Base-by-base conservation (phyloP, 2,797 vertebrate species). In the Sebastes kiyomatsui region DNA sequence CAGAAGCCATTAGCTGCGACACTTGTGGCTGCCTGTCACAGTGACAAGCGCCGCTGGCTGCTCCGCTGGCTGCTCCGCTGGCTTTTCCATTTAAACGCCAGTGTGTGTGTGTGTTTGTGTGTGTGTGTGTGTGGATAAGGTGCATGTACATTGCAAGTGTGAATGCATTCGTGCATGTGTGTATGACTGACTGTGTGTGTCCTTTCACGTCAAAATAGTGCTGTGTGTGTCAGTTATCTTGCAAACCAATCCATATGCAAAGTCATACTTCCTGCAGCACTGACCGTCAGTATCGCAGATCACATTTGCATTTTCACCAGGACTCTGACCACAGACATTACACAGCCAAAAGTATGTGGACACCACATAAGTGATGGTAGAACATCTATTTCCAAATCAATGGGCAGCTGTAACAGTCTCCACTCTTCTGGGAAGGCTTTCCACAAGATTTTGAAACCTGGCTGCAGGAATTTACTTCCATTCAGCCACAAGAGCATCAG, bases 1-100 rank as follows among this genome's bases (percentile, higher is more conserved):
- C 79, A 81, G 52, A 68, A 35, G 38, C 75, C 35, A 74, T 85
- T 77, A 83, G 67, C 49, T 46, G 61, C 84, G 82, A 81, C 56
- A 80, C 67, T 81, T 73, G 74, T 58, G 69, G 77, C 77, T 77
- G 28, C 68, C 33, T 8, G 13, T 82, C 72, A 73, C 32, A 61
- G 49, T 70, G 72, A 75, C 79, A 70, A 9, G 49, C 4, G 27
- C 77, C 5, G 10, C 52, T 8, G 46, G 79, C 77, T 62, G 54
- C 79, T 72, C 77, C 5, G 10, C 52, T 8, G 46, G 79, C 77
- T 62, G 54, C 79, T 72, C 38, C 16, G 16, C 42, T 22, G 55
- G 76, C 81, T n/a, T 66, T 81, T 69, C 30, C 30, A 70, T 77
- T 66, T 64, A 68, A 22, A 64, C 13, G 6, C 5, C 4, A 11